phyloP scores from a whole-genome alignment of 2,888 invertebrate genomes.

The Trisateles emortualis region DNA sequence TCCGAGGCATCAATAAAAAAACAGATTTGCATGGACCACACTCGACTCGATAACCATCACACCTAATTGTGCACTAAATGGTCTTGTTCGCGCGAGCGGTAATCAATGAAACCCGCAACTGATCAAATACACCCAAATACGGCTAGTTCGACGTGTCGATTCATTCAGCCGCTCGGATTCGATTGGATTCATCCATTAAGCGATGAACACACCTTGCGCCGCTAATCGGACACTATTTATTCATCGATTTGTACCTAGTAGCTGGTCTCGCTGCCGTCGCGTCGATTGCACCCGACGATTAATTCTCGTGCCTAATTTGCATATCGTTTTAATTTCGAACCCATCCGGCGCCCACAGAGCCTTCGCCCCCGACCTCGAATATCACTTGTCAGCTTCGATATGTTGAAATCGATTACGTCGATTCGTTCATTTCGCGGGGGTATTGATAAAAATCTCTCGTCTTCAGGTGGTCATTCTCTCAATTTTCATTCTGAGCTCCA shows the following conservation, averaged over 20 bases:
- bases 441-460: slow-evolving; percentile 68
- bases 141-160: slow-evolving; percentile 60
- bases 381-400: slow-evolving; percentile 75
- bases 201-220: slow-evolving; percentile 70
- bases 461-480: slow-evolving; percentile 67
- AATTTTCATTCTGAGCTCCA: slow-evolving; percentile 30
- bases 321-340: slow-evolving; percentile 83
- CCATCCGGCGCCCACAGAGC: slow-evolving; percentile 81
- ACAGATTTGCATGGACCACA: slow-evolving; percentile 27
- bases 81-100: slow-evolving; percentile 55
- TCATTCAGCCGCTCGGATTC: slow-evolving; percentile 70
- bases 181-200: slow-evolving; percentile 73
- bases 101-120: slow-evolving; percentile 67
- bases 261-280: slow-evolving; percentile 73
- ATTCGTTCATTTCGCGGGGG: slow-evolving; percentile 70
- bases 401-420: slow-evolving; percentile 81
- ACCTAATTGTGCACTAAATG: slow-evolving; percentile 54
- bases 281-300: slow-evolving; percentile 78
- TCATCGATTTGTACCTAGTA: slow-evolving; percentile 82
- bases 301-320: slow-evolving; percentile 79
- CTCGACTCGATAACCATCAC: slow-evolving; percentile 44
- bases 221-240: slow-evolving; percentile 81
- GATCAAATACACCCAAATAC: slow-evolving; percentile 69
- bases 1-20: slow-evolving; percentile 18
- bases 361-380: slow-evolving; percentile 77